phyloP scores from a whole-genome alignment of 1,140 invertebrate species.

The Calycopis cecrops region DNA sequence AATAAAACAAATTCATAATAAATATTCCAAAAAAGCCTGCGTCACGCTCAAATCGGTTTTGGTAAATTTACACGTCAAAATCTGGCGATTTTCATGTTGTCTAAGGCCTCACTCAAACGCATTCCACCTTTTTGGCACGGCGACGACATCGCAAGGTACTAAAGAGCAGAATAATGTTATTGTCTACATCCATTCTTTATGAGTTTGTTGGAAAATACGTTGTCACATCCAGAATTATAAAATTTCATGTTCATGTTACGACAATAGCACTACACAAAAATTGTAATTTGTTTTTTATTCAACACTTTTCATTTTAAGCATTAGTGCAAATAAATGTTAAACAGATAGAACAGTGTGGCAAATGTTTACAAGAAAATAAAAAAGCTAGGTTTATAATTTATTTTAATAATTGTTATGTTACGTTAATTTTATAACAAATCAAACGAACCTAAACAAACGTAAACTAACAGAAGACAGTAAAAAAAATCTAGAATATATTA shows the following conservation, averaged over 20 bases:
- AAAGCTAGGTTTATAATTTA: constrained; percentile 11
- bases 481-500: no score
- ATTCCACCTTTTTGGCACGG: constrained; percentile 70
- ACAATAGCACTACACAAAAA: constrained; percentile 14
- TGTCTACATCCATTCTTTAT: constrained; percentile 40
- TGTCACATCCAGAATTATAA: constrained; percentile 16
- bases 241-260: constrained; percentile 23
- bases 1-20: no score
- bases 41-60: no score
- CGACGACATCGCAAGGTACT: constrained; percentile 44
- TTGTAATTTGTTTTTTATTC: neutral
- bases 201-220: constrained; percentile 13
- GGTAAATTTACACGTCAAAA: no score
- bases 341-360: neutral
- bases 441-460: constrained; percentile 45
- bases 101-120: constrained; percentile 68
- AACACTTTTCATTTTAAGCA: neutral
- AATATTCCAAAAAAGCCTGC: no score
- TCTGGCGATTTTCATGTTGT: no score
- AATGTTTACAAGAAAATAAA: neutral
- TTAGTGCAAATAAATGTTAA: neutral
- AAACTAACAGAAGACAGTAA: no score
- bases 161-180: constrained; percentile 32
- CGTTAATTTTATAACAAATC: constrained; percentile 30
- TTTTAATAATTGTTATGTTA: constrained; percentile 21